These are phyloP conservation scores for Campylomormyrus numenius DNA, from an alignment of 2,113 vertebrate species.

Conservation along the genomic window DNA sequence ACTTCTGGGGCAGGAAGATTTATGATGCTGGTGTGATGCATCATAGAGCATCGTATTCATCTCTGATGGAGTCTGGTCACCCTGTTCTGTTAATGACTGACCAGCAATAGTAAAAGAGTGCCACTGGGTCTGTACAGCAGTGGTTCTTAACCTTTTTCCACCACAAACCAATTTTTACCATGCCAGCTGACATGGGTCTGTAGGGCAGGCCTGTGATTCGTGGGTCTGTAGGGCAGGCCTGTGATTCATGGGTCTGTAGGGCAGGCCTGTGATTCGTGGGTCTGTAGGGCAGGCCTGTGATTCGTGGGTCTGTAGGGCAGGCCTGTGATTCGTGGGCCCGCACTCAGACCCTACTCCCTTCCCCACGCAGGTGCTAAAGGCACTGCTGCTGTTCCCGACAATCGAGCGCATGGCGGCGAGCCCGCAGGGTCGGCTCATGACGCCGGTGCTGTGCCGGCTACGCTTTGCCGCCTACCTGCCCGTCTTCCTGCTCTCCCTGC, in stretches of 20 bases:
- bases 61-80: background rate
- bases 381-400: constrained; percentile 84
- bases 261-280: too few species aligned
- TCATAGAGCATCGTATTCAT: background rate
- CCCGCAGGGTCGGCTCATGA: constrained; percentile 78
- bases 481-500: constrained; percentile 73
- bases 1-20: background rate
- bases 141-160: too few species aligned
- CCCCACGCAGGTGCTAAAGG: constrained; percentile 69
- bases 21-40: background rate
- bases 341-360: background rate
- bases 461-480: constrained; percentile 75
- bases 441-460: constrained; percentile 76
- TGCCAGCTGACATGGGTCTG: too few species aligned
- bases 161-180: too few species aligned
- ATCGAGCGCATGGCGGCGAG: constrained; percentile 84
- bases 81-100: background rate
- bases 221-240: background rate
- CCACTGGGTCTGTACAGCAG: background rate
- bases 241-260: too few species aligned
- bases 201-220: background rate
- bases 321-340: background rate
- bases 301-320: background rate
- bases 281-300: background rate
- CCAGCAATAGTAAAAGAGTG: background rate